Conservation (phyloP, 2,797 vertebrate genomes). For the Amblyraja radiata region DNA sequence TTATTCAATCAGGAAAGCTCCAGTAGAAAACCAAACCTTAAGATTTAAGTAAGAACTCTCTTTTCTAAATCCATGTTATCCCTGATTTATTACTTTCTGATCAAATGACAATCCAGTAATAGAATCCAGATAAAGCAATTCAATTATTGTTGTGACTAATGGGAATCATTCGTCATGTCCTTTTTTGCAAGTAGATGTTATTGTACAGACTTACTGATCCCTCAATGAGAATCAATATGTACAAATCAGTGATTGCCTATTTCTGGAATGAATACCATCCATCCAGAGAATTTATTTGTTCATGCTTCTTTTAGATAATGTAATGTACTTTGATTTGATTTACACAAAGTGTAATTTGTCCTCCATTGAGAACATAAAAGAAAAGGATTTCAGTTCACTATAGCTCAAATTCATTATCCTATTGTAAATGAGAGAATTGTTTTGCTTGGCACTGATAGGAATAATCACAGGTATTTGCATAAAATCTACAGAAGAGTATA, state of each 20-base stretch:
- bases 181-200: neutral
- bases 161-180: neutral
- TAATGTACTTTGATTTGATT: neutral
- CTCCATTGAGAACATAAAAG: neutral
- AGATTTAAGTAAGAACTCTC: neutral
- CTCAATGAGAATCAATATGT: neutral
- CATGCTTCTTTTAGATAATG: neutral
- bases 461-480: neutral
- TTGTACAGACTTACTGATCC: neutral
- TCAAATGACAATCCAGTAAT: neutral
- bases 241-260: neutral
- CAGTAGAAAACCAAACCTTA: neutral
- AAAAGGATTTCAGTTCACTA: neutral
- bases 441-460: neutral
- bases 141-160: neutral
- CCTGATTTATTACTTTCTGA: neutral
- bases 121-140: neutral
- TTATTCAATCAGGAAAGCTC: neutral
- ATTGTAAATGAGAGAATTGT: neutral
- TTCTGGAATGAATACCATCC: neutral
- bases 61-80: neutral
- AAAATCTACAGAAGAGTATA: neutral
- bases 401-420: neutral
- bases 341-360: neutral
- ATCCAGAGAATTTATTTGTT: neutral